phyloP scores from a whole-genome alignment of 2,113 vertebrate species.

The Picathartes gymnocephalus region DNA sequence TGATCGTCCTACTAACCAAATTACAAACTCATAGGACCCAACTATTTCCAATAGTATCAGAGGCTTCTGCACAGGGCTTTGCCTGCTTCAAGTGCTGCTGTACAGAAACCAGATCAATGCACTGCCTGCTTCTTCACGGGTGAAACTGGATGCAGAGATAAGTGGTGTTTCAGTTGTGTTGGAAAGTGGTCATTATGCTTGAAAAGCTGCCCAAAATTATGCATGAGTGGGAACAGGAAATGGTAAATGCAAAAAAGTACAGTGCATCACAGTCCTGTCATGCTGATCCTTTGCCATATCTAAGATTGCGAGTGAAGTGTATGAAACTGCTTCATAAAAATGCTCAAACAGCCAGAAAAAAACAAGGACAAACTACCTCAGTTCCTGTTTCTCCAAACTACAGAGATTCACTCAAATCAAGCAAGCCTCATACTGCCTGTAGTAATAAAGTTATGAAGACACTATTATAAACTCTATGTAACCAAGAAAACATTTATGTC shows the following conservation, averaged over 20 bases:
- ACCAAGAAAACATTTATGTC: background rate
- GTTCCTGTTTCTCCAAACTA: background rate
- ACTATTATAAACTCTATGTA: background rate
- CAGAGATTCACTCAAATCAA: background rate
- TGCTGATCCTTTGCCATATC: background rate
- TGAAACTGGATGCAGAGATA: background rate
- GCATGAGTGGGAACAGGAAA: background rate
- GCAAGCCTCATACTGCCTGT: background rate
- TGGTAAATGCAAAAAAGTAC: background rate
- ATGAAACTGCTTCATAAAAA: background rate
- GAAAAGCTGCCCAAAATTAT: constrained; percentile 5
- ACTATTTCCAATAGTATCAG: background rate
- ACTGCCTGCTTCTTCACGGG: background rate
- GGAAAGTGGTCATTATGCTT: background rate
- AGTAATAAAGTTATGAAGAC: background rate
- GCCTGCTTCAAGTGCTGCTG: background rate
- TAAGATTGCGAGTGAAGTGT: background rate
- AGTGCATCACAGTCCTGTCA: background rate
- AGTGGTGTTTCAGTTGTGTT: background rate
- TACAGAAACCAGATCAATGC: background rate
- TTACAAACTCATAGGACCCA: background rate
- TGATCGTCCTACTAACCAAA: background rate
- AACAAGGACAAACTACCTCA: background rate
- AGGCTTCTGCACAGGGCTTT: background rate
- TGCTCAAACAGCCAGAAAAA: background rate